phyloP scores from a whole-genome alignment of 2,888 invertebrate genomes.

The Epirrhoe alternata region DNA sequence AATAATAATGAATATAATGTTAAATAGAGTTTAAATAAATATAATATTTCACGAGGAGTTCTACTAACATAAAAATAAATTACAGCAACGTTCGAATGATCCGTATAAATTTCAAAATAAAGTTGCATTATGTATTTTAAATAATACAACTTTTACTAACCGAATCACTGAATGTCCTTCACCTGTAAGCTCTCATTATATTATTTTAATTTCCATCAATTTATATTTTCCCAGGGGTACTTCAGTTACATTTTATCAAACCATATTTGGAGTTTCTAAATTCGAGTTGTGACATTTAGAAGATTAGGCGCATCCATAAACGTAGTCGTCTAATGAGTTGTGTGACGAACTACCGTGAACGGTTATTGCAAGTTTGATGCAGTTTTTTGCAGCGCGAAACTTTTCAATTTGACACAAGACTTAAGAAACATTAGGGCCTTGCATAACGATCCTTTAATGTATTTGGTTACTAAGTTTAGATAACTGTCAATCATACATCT shows the following conservation, averaged over 20 bases:
- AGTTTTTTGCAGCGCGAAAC: background rate
- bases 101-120: no score
- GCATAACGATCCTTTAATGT: no score
- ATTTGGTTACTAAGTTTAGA: no score
- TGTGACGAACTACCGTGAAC: constrained; percentile 29
- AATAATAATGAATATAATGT: no score
- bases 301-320: constrained; percentile 47
- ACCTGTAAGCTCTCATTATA: background rate
- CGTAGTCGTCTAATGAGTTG: constrained; percentile 34
- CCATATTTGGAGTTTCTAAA: constrained; percentile 43
- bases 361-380: background rate
- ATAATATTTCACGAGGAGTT: no score
- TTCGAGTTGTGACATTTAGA: constrained; percentile 39
- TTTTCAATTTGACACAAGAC: background rate
- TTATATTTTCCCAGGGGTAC: constrained; percentile 15
- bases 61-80: no score
- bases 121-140: no score
- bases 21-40: no score
- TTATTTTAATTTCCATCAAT: constrained; percentile 12
- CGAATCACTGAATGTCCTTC: background rate
- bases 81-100: no score
- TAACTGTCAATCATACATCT: no score
- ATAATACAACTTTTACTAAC: background rate
- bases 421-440: no score
- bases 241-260: constrained; percentile 26